Evolutionary conservation across 2,888 invertebrate genomes (phyloP).

Genomic region (Gordius sp.): DNA sequence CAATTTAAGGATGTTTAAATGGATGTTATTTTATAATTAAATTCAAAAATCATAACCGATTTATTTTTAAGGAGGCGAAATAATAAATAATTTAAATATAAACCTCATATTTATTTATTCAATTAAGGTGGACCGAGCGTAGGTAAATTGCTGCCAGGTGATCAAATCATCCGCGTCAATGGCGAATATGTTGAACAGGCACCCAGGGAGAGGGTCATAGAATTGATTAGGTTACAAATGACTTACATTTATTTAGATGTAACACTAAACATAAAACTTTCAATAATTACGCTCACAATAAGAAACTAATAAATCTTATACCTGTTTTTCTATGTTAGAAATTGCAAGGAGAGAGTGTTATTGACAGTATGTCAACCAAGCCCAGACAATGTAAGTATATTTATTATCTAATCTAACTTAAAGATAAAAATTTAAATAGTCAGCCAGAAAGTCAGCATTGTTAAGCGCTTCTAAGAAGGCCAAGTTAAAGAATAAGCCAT

Average conservation of each 20-base stretch:
- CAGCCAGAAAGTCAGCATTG: slow-evolving; percentile 48
- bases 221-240: slow-evolving; percentile 37
- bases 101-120: too few relatives aligned
- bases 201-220: slow-evolving; percentile 61
- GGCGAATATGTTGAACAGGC: slow-evolving; percentile 61
- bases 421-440: slow-evolving; percentile 23
- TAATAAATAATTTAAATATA: too few relatives aligned
- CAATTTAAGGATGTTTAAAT: too few relatives aligned
- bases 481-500: slow-evolving; percentile 48
- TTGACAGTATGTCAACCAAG: slow-evolving; percentile 58
- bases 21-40: too few relatives aligned
- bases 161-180: slow-evolving; percentile 64
- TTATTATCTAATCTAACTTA: not conserved
- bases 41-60: too few relatives aligned
- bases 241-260: too few relatives aligned
- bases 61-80: too few relatives aligned
- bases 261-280: too few relatives aligned
- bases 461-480: slow-evolving; percentile 63
- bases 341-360: slow-evolving; percentile 47
- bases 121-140: slow-evolving; percentile 72
- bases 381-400: slow-evolving; percentile 35
- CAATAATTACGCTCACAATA: too few relatives aligned
- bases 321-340: slow-evolving; percentile 36
- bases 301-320: too few relatives aligned
- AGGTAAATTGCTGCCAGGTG: slow-evolving; percentile 60